These are phyloP conservation scores for Hirtodrosophila duncani DNA, from an alignment of 2,888 invertebrate genomes.

Conservation along the genomic window DNA sequence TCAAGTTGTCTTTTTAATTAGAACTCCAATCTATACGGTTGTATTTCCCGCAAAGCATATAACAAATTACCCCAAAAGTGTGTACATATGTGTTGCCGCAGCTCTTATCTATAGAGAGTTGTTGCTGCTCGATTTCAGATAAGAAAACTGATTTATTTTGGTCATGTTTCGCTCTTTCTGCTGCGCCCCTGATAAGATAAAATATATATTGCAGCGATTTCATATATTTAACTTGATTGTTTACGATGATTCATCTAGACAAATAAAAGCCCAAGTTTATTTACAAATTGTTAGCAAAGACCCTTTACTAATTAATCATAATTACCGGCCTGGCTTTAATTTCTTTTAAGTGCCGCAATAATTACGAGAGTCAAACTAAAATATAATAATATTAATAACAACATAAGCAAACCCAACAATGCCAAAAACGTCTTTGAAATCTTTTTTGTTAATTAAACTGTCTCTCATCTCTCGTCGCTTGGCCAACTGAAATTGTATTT, in stretches of 20 bases:
- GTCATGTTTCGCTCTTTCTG: conserved; percentile 31
- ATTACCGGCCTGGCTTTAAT: conserved; percentile 31
- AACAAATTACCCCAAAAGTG: conserved; percentile 27
- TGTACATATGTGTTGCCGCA: conserved; percentile 18
- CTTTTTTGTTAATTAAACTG: too few species aligned
- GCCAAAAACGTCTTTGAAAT: neutral
- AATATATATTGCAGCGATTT: conserved; percentile 28
- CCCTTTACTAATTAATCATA: conserved; percentile 47
- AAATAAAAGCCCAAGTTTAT: neutral
- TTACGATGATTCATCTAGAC: conserved; percentile 33
- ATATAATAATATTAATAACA: neutral
- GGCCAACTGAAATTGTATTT: conserved; percentile 36
- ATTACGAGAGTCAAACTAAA: conserved; percentile 27
- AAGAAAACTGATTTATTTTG: conserved; percentile 53
- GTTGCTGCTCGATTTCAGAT: conserved; percentile 40
- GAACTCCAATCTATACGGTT: conserved; percentile 40
- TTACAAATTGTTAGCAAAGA: conserved; percentile 16
- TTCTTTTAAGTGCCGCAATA: conserved; percentile 24
- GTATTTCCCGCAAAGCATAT: conserved; percentile 26
- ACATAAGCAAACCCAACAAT: neutral
- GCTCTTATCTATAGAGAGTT: too few species aligned
- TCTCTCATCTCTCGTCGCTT: conserved; percentile 1
- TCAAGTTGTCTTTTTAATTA: conserved; percentile 26
- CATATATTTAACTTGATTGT: conserved; percentile 6
- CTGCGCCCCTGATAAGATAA: conserved; percentile 63